phyloP scores from a whole-genome alignment of 2,888 invertebrate species.

The Geophilus truncorum region DNA sequence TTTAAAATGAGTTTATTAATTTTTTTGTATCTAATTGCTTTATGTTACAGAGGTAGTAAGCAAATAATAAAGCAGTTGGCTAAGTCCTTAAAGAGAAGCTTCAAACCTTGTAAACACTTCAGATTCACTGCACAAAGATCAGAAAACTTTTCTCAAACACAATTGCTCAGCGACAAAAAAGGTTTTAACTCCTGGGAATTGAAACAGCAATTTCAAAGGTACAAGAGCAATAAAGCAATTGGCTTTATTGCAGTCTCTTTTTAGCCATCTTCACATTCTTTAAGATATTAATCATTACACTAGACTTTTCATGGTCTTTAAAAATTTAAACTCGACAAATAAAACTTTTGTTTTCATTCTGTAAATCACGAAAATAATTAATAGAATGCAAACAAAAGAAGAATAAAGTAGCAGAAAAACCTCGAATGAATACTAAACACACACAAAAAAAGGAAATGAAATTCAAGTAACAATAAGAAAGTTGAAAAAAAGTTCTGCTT shows the following conservation, averaged over 20 bases:
- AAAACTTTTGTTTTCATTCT: neutral
- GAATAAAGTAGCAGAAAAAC: neutral
- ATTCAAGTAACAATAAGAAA: neutral
- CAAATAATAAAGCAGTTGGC: neutral
- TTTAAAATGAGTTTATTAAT: neutral
- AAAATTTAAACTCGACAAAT: too few relatives aligned
- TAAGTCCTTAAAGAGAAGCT: neutral
- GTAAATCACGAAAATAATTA: neutral
- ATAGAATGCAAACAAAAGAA: neutral
- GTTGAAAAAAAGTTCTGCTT: neutral
- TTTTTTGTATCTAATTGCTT: neutral
- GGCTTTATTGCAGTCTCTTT: neutral
- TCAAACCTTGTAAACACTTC: neutral
- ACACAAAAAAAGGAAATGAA: neutral
- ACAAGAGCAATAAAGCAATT: neutral
- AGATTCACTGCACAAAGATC: neutral
- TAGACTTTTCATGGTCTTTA: too few relatives aligned
- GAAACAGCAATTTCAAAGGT: neutral
- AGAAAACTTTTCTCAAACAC: neutral
- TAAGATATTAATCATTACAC: too few relatives aligned
- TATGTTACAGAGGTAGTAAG: neutral
- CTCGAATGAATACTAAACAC: neutral
- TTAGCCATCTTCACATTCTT: neutral
- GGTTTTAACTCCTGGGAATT: neutral
- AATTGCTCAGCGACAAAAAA: neutral